These are phyloP conservation scores for Onychorhynchus coronatus DNA, from an alignment of 2,113 vertebrate species.

Conservation along the genomic window DNA sequence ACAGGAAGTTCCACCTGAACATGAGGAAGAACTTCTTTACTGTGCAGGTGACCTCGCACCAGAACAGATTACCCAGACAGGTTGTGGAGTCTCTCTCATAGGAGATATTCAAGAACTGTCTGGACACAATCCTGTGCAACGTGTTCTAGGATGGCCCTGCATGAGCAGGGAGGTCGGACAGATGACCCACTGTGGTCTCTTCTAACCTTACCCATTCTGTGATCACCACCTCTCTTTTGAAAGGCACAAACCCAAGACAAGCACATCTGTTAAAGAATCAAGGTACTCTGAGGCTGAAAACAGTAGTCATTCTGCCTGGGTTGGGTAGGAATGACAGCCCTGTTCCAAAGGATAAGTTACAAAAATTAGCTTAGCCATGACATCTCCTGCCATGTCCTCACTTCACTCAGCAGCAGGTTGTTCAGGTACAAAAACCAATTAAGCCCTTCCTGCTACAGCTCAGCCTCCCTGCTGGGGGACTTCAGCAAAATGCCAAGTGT, in stretches of 20 bases:
- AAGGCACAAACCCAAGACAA: neutral
- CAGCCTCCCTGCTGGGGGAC: neutral
- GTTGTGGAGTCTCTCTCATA: neutral
- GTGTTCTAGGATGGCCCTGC: neutral
- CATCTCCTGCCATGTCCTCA: neutral
- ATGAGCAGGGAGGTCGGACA: neutral
- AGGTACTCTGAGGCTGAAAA: neutral
- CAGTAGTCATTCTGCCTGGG: neutral
- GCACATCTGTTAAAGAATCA: neutral
- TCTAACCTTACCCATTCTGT: neutral
- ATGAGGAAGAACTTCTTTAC: neutral
- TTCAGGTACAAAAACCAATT: neutral
- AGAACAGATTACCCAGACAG: neutral
- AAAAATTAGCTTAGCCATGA: neutral
- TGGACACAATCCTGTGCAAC: neutral
- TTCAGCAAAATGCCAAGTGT: neutral
- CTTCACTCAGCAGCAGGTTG: neutral
- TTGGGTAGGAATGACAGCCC: neutral
- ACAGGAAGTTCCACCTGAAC: neutral
- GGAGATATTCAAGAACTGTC: neutral
- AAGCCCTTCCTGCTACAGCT: neutral
- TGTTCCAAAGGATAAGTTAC: neutral
- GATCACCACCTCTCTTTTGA: neutral
- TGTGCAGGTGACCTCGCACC: neutral
- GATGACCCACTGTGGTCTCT: neutral